Conservation (phyloP, 2,888 invertebrate species). For the Chloroclysta siterata region DNA sequence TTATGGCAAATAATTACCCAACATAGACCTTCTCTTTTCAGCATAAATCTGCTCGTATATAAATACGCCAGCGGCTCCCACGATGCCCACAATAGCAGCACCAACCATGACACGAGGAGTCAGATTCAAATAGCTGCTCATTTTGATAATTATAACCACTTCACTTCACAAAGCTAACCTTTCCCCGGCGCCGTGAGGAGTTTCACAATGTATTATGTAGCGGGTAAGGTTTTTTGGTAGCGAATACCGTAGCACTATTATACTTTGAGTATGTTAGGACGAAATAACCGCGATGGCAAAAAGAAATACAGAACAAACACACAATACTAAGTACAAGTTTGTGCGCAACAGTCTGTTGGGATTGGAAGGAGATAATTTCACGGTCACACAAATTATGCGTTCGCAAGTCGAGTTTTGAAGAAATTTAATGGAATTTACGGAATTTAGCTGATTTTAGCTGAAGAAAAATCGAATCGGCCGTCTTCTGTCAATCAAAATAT, state of each 20-base stretch:
- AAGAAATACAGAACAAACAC: not conserved
- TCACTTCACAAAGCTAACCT: not conserved
- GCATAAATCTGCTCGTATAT: conserved; percentile 80
- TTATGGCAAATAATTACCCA: conserved; percentile 56
- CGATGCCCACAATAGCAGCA: conserved; percentile 78
- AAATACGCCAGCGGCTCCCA: conserved; percentile 79
- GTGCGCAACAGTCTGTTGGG: no score
- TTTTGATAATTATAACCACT: conserved; percentile 17
- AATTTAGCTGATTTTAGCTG: not conserved
- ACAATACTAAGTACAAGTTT: not conserved
- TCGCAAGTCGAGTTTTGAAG: not conserved
- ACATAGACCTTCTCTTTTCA: conserved; percentile 75
- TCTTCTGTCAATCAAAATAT: conserved; percentile 16
- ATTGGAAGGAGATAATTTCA: no score
- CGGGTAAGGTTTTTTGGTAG: conserved; percentile 1
- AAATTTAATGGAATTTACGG: conserved; percentile 7
- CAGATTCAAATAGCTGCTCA: conserved; percentile 51
- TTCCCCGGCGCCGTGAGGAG: not conserved
- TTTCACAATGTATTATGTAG: not conserved
- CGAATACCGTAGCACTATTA: conserved; percentile 2
- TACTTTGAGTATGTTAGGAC: not conserved
- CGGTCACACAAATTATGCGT: no score
- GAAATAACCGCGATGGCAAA: conserved; percentile 9
- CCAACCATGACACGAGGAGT: conserved; percentile 73
- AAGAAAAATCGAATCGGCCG: conserved; percentile 15